Evolutionary conservation across 1,140 invertebrate species (phyloP).

Genomic region (Ceratina japonica): DNA sequence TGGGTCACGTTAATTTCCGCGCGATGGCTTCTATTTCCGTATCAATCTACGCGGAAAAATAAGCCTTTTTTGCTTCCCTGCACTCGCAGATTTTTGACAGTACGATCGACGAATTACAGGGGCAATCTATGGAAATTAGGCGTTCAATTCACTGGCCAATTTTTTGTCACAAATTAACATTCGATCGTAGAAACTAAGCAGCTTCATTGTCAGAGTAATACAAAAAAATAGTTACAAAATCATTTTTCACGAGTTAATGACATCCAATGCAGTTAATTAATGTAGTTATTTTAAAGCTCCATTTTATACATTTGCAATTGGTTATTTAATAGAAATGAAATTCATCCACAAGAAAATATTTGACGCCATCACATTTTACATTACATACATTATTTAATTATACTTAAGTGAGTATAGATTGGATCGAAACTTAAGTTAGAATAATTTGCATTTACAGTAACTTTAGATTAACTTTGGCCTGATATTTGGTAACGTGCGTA

Average conservation of each 20-base stretch:
- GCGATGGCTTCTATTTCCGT: background rate
- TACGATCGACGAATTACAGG: background rate
- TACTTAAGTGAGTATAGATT: background rate
- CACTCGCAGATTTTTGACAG: background rate
- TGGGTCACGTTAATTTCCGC: too few species aligned
- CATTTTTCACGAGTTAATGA: background rate
- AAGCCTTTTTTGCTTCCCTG: background rate
- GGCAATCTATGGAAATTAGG: background rate
- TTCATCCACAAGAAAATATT: background rate
- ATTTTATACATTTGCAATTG: background rate
- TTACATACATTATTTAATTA: background rate
- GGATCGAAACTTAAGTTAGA: background rate
- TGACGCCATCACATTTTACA: too few species aligned
- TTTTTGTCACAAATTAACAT: background rate
- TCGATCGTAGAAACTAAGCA: background rate
- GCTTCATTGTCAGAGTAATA: background rate
- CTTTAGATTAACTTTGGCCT: background rate
- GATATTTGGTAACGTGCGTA: background rate
- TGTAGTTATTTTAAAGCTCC: background rate
- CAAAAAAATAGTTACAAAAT: background rate
- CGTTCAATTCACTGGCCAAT: background rate
- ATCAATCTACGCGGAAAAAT: background rate
- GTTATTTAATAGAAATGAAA: too few species aligned
- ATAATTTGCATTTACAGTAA: background rate
- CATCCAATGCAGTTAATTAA: too few species aligned